Percentiles rank a stretch among this genome's conserved stretches.
Conservation (phyloP, 2,888 invertebrate genomes). For the Teinopalpus imperialis region DNA sequence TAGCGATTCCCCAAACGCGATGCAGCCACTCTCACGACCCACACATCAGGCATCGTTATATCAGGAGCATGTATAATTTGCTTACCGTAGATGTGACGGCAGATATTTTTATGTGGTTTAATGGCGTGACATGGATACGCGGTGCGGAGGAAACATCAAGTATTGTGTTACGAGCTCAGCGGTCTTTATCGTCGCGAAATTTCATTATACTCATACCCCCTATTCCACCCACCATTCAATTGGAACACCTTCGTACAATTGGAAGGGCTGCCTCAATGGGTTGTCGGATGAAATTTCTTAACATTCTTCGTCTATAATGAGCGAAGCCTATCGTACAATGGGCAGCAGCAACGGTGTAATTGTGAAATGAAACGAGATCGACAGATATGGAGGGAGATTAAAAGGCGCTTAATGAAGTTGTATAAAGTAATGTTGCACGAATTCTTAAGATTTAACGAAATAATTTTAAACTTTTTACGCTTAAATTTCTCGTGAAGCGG, state of each 20-base stretch:
- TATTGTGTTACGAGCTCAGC: slow-evolving; percentile 78
- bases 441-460: slow-evolving; percentile 43
- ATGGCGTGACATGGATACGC: slow-evolving; percentile 78
- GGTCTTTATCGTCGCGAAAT: slow-evolving; percentile 78
- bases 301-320: slow-evolving; percentile 77
- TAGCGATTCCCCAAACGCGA: slow-evolving; percentile 9
- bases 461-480: slow-evolving; percentile 32
- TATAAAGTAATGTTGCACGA: slow-evolving; percentile 52
- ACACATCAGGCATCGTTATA: slow-evolving; percentile 31
- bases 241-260: slow-evolving; percentile 80
- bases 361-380: slow-evolving; percentile 72
- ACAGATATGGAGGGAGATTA: slow-evolving; percentile 72
- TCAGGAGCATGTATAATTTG: slow-evolving; percentile 57
- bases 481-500: slow-evolving; percentile 24
- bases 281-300: slow-evolving; percentile 81
- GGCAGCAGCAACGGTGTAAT: slow-evolving; percentile 75
- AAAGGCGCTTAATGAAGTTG: slow-evolving; percentile 68
- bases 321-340: slow-evolving; percentile 74
- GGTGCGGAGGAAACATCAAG: slow-evolving; percentile 76
- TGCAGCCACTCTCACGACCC: slow-evolving; percentile 12
- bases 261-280: slow-evolving; percentile 78
- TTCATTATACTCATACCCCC: slow-evolving; percentile 78
- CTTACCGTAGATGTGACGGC: slow-evolving; percentile 70
- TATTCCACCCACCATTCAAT: slow-evolving; percentile 75
- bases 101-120: slow-evolving; percentile 76